Base-by-base conservation (phyloP, 2,888 invertebrate species). In the Tenthredo amoena region DNA sequence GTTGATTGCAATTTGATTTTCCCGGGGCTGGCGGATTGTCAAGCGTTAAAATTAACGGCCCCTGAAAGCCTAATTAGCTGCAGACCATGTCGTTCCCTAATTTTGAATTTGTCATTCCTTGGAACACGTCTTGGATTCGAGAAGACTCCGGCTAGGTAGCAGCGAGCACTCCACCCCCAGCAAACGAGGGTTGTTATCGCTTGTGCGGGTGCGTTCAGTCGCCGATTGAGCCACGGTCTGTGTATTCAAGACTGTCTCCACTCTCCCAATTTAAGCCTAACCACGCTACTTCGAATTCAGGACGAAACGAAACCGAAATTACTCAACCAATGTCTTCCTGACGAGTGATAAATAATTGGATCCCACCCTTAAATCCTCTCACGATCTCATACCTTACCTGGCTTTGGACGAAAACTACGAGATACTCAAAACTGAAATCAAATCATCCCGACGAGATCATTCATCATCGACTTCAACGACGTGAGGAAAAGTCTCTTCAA, bases 291-390 rank as follows among this genome's bases (percentile, higher is more conserved):
- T 77, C 26, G 18, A 55, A 77, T 50, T 34, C 77, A 50, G 34
- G 50, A 55, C 55, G n/a, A 77, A 77, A 55, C 50, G 10, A 31
- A 50, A 50, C 55, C 77, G 31, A 55, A 77, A 77, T 77, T 77
- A 77, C 55, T 77, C 55, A 9, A 34, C 55, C 55, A 34, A 55
- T 18, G 55, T 34, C 55, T 55, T n/a, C 34, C 72, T 74, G 43
- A 77, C 77, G 77, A 77, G 50, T 55, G 77, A 34, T 77, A 34
- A 50, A 77, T 77, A 77, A 77, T 50, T 77, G 55, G 55, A 77
- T 50, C 6, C 50, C 40, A 77, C 7, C 7, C 47, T 77, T 9
- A 12, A 77, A 18, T 31, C 72, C 37, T 9, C 12, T 9, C 0
- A 74, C 43, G 43, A 43, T 74, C 71, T 9, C 6, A 26, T 21